Percentiles rank a stretch among this genome's conserved stretches.
phyloP scores from a whole-genome alignment of 1,140 invertebrate genomes.

The Eupristina koningsbergeri region DNA sequence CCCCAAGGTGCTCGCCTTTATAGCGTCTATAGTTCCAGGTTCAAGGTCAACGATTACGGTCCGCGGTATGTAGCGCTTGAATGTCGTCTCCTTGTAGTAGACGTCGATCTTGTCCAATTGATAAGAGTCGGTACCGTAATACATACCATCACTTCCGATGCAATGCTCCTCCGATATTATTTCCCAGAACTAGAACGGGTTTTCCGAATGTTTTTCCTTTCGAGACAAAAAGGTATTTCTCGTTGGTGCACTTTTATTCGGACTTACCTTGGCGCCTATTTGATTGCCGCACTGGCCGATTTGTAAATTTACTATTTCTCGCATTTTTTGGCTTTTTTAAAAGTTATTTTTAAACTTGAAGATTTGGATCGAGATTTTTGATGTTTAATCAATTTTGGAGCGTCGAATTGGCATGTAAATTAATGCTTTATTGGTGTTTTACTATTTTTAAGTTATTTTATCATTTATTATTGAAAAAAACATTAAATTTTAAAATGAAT shows the following conservation, averaged over 20 bases:
- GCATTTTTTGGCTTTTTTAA: neutral
- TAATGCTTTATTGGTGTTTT: too few species aligned
- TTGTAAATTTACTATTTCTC: neutral
- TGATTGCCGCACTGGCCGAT: neutral
- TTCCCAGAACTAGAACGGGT: conserved; percentile 77
- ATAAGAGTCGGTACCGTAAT: conserved; percentile 73
- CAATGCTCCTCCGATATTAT: conserved; percentile 78
- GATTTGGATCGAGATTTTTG: too few species aligned
- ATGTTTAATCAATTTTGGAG: too few species aligned
- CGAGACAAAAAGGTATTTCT: too few species aligned
- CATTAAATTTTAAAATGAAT: too few species aligned
- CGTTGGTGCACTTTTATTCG: too few species aligned
- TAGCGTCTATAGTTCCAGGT: conserved; percentile 75
- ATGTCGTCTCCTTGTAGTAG: conserved; percentile 75
- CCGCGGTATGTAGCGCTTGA: conserved; percentile 76
- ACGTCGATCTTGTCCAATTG: conserved; percentile 78
- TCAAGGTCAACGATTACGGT: too few species aligned
- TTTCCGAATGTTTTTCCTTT: neutral
- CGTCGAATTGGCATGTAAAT: too few species aligned
- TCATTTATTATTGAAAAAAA: too few species aligned
- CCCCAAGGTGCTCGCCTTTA: conserved; percentile 79
- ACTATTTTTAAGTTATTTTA: too few species aligned
- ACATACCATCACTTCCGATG: conserved; percentile 73
- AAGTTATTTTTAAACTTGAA: neutral
- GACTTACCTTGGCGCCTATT: too few species aligned